Evolutionary conservation across 1,140 invertebrate genomes (phyloP), one percentile per base, ranked within the genome.

Genomic region (Drosophila oshimai): DNA sequence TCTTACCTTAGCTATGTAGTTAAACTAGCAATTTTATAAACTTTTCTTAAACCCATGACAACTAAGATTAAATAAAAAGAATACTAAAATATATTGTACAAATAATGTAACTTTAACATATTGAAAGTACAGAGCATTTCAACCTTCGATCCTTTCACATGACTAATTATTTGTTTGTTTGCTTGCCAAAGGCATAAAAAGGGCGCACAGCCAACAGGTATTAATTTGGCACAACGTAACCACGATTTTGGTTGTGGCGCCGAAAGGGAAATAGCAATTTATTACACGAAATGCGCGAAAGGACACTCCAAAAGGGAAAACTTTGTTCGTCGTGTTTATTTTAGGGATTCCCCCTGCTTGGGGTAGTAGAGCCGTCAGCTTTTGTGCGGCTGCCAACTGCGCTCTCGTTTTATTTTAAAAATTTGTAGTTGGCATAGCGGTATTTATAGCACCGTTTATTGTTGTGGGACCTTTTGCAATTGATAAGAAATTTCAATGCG

Each of bases 271-370:
- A 53, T 31, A 64, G 53, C 74, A 58, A 83, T 84, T 84, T 84
- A 84, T 79, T 84, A 84, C 79, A 74, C 74, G 79, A 79, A 84
- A 74, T 71, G 74, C 69, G 69, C 62, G 62, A 78, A 64, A 70
- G 50, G 41, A 69, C 79, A 79, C 74, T 79, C 80, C 62, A 78
- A 65, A 57, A 46, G 18, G 36, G 36, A 5, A 39, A 60, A 39
- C 31, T 44, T 44, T 31, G 12, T 26, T 15, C 9, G 26, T 26
- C n/a, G 31, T 34, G 13, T 34, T 45, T 22, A 29, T 51, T 42
- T 34, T 50, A 10, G 31, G 31, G 4, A 18, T 39, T n/a, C n/a
- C n/a, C n/a, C n/a, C 12, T n/a, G 2, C 7, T 18, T 13, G 18
- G 41, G 46, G 53, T 72, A 15, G 22, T 49, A 68, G 24, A 46